Evolutionary conservation across 2,888 invertebrate genomes (phyloP), one percentile per base, ranked within the genome.

Genomic region (Lacanobia oleracea): DNA sequence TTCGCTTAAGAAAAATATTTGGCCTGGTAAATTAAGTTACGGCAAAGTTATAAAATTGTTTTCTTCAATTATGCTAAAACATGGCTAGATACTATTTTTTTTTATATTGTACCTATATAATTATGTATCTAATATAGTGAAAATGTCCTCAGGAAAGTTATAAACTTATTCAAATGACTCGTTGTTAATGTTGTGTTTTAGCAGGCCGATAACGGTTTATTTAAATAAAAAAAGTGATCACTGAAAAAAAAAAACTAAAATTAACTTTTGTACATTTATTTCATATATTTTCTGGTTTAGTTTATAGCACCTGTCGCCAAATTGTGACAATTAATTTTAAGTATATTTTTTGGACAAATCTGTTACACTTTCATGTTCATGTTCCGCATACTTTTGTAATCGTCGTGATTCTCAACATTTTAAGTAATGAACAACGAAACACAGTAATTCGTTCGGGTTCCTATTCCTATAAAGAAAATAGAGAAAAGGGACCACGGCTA

Each of bases 1-100:
- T 57, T 67, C 1, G 21, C 45, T 60, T 23, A 67, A 64, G 65
- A 62, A 67, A 53, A 70, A 61, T 63, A 70, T 79, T 78, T 73
- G 23, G 10, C n/a, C 2, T 40, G 18, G 18, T 37, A 78, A 66
- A 78, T 65, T 59, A 37, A 23, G 37, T 62, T 56, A 27, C 12
- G 21, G 10, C 5, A 0, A 43, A 61, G 43, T 74, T 67, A 6
- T 21, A 14, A 61, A 66, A 51, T 6, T 57, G 62, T 62, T 33
- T 62, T 57, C 14, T 48, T 75, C 5, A 67, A 62, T 66, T 60
- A 67, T 60, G 23, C 40, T 59, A 43, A 2, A 21, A 43, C 21
- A 8, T 33, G 6, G 12, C 10, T 12, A 10, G 43, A 43, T 43
- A 4, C 16, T 14, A 6, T 3, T 33, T n/a, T 21, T 9, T 21